Conservation (phyloP, 2,113 vertebrate species). For the Brachyhypopomus gauderio region DNA sequence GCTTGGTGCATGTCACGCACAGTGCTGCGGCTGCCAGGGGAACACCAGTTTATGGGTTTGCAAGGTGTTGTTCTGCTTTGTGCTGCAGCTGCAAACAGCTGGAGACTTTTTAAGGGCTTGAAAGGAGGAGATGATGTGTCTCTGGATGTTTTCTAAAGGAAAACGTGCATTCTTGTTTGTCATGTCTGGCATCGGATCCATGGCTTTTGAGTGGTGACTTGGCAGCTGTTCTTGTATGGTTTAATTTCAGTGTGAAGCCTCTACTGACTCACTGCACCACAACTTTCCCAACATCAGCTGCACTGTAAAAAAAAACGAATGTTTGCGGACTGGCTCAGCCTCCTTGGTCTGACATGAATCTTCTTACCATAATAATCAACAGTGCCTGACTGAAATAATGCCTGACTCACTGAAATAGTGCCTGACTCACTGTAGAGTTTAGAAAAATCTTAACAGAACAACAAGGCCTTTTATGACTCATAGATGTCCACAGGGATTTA, state of each 20-base stretch:
- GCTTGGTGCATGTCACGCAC: constrained; percentile 34
- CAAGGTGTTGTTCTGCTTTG: constrained; percentile 66
- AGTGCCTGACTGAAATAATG: too few relatives aligned
- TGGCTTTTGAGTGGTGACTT: constrained; percentile 17
- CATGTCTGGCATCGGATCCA: constrained; percentile 41
- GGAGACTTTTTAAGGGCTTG: constrained; percentile 62
- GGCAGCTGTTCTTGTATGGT: constrained; percentile 23
- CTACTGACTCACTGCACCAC: background rate
- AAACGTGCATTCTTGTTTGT: constrained; percentile 32
- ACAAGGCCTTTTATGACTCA: background rate
- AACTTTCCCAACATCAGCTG: constrained; percentile 1
- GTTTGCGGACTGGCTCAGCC: too few relatives aligned
- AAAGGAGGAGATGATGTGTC: constrained; percentile 22
- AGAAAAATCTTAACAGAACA: background rate
- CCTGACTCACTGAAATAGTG: too few relatives aligned
- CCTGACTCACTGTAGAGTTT: too few relatives aligned
- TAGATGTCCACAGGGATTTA: background rate
- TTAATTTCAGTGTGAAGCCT: constrained; percentile 12
- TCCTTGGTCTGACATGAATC: too few relatives aligned
- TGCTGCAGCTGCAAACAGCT: constrained; percentile 78
- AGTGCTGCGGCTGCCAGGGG: constrained; percentile 37
- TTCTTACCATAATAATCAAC: too few relatives aligned
- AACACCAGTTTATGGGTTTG: constrained; percentile 61
- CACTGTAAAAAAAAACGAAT: constrained; percentile 7
- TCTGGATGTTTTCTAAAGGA: constrained; percentile 36